Conservation (phyloP, 2,888 invertebrate species). For the Entomobrya proxima region DNA sequence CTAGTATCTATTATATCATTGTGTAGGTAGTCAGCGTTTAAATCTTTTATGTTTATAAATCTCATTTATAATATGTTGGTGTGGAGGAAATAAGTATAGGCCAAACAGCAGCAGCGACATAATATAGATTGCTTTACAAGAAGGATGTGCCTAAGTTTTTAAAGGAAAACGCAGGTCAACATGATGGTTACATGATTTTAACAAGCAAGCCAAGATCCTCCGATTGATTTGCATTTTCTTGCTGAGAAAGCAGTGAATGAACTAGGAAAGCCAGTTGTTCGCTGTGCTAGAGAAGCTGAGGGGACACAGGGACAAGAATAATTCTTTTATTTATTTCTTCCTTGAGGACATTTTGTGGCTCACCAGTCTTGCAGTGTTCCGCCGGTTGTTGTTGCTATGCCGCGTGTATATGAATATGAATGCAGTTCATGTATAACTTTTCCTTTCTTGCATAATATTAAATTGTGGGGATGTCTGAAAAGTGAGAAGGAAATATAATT, state of each 20-base stretch:
- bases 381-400: not conserved
- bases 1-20: too few species aligned
- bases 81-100: too few species aligned
- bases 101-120: too few species aligned
- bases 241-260: not conserved
- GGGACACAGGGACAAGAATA: slow-evolving; percentile 7
- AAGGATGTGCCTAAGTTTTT: too few species aligned
- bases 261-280: slow-evolving; percentile 32
- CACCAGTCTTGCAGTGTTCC: not conserved
- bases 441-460: too few species aligned
- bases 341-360: slow-evolving; percentile 27
- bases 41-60: too few species aligned
- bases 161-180: not conserved
- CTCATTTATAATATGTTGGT: too few species aligned
- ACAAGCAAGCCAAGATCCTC: slow-evolving; percentile 13
- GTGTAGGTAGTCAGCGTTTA: too few species aligned
- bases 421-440: too few species aligned
- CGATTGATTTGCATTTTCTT: slow-evolving; percentile 61
- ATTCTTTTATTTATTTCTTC: slow-evolving; percentile 23
- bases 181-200: slow-evolving; percentile 7
- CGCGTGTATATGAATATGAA: not conserved
- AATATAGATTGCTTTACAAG: too few species aligned
- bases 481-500: slow-evolving; percentile 2
- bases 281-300: not conserved
- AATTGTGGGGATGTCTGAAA: too few species aligned